Evolutionary conservation across 2,797 vertebrate genomes (phyloP), one percentile per base, ranked within the genome.

Genomic region (Avahi laniger): DNA sequence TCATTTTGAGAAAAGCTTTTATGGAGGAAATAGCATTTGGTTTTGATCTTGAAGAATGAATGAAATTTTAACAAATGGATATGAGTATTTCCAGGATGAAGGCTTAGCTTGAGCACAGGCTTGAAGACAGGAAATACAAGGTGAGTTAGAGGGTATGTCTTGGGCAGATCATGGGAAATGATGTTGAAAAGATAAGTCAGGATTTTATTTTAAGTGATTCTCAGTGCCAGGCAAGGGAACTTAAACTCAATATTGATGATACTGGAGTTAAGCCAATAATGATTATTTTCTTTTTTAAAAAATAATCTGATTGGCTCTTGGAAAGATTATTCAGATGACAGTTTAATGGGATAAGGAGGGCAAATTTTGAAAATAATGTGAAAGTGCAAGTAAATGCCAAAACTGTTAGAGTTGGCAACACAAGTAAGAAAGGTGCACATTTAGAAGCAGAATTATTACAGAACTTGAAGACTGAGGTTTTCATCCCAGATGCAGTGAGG

Each of bases 21-120:
- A 70, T 83, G 81, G 43, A 88, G 33, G 20, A 88, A 93, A 48
- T 84, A 46, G 28, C 41, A 35, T 80, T 96, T 91, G 46, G 30
- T 81, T 92, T 92, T 86, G 54, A 46, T 79, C 54, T 86, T 90
- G 52, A 94, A 78, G n/a, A 95, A 73, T 28, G 43, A 46, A 8
- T 54, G 70, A 18, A 4, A 67, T 82, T 73, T 90, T 87, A 46
- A 48, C 50, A 90, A 48, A 41, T 30, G 15, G 24, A 24, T 24
- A 8, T 50, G 43, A 48, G 4, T 26, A 11, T 72, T 84, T 86
- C 11, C 72, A 86, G 33, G 28, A 35, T 63, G 59, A 80, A 69
- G 63, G 24, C 38, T 5, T 13, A 43, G 63, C 38, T 82, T 73
- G 43, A 92, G 17, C 80, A n/a, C 11, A 28, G 13, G 48, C 41